A percentile compares a stretch with the other conserved stretches of the same genome.
Evolutionary conservation across 2,113 vertebrate genomes (phyloP).

Genomic region (Budorcas taxicolor): DNA sequence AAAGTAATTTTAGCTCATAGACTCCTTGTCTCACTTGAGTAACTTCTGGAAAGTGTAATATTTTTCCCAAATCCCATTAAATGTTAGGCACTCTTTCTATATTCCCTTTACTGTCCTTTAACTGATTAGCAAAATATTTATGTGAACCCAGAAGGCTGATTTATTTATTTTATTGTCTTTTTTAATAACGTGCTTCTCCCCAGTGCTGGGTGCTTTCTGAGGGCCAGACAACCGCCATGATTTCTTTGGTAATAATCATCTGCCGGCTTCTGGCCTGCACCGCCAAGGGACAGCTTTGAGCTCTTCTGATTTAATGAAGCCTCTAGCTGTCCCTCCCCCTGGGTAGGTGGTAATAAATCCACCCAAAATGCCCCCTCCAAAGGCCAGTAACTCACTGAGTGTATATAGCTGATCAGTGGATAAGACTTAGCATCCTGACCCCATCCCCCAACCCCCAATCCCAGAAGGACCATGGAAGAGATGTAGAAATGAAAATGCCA

Average conservation of each 20-base stretch:
- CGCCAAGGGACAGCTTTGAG: background rate
- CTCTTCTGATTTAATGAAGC: constrained; percentile 1
- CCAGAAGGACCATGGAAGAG: background rate
- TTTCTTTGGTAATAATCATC: constrained; percentile 47
- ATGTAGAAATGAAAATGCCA: background rate
- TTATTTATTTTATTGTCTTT: constrained; percentile 69
- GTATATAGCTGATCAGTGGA: background rate
- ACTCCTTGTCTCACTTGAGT: background rate
- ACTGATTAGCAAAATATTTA: constrained; percentile 56
- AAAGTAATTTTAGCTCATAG: constrained; percentile 56
- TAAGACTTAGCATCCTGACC: background rate
- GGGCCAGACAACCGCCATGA: background rate
- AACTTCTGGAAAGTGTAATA: constrained; percentile 40
- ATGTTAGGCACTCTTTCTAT: background rate
- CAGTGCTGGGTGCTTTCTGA: constrained; percentile 40
- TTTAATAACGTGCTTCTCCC: constrained; percentile 59
- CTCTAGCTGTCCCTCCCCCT: background rate
- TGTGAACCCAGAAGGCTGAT: constrained; percentile 46
- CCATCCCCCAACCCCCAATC: background rate
- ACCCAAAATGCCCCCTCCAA: background rate
- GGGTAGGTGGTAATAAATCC: background rate
- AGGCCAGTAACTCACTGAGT: background rate
- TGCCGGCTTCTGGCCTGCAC: background rate
- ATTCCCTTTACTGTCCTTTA: constrained; percentile 55
- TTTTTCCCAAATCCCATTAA: constrained; percentile 49